Conservation (phyloP, 2,113 vertebrate genomes). For the Sturnus vulgaris region DNA sequence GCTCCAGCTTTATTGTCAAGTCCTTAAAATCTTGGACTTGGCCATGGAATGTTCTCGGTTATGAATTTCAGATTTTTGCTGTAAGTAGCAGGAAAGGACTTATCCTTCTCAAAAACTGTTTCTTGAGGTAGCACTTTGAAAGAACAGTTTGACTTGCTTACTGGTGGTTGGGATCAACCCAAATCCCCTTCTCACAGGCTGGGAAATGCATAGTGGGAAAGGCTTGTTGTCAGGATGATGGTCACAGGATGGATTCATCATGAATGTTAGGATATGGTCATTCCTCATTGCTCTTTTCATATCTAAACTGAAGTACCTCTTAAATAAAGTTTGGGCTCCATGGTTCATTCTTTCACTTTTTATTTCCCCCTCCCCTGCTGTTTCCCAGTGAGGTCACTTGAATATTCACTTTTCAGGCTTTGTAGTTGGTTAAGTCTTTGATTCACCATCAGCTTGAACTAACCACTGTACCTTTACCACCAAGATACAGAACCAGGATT, state of each 20-base stretch:
- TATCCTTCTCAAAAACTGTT: fast-evolving
- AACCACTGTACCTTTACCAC: background rate
- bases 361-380: background rate
- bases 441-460: background rate
- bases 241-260: background rate
- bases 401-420: background rate
- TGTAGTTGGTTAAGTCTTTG: background rate
- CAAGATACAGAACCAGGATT: background rate
- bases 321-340: background rate
- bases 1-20: background rate
- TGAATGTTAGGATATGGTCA: background rate
- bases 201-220: background rate
- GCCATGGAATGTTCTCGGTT: background rate
- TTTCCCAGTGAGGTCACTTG: background rate
- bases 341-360: background rate
- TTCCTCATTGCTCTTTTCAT: background rate
- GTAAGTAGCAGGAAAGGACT: background rate
- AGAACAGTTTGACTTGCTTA: background rate
- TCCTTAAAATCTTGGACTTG: background rate
- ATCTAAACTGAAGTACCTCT: background rate
- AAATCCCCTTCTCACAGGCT: background rate
- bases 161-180: background rate
- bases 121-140: background rate
- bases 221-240: background rate
- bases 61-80: background rate